Conservation (phyloP, 2,113 vertebrate species). For the Neotoma lepida region DNA sequence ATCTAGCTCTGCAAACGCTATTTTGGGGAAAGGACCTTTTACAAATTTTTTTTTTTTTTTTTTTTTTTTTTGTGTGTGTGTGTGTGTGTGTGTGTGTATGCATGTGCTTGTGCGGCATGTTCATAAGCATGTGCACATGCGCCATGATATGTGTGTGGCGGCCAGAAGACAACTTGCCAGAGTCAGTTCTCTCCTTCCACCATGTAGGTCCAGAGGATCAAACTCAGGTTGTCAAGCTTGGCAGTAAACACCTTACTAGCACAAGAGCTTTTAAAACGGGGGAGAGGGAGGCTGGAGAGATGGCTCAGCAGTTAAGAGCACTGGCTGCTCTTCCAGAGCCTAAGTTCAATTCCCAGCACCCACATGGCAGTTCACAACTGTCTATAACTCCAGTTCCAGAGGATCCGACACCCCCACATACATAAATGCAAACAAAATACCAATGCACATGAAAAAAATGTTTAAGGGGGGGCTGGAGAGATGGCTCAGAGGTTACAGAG, state of each 20-base stretch:
- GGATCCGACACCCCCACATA: neutral
- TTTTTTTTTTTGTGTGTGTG: neutral
- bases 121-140: no score
- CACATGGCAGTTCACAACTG: neutral
- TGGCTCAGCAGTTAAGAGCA: neutral
- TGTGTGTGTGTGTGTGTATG: neutral
- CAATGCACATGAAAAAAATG: no score
- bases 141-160: no score
- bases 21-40: neutral
- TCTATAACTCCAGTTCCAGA: neutral
- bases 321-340: neutral
- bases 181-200: neutral
- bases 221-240: neutral
- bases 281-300: neutral
- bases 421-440: neutral
- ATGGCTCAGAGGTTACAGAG: neutral
- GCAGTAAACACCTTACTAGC: neutral
- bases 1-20: neutral
- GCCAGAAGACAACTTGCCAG: neutral
- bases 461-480: neutral
- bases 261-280: neutral
- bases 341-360: neutral
- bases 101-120: no score
- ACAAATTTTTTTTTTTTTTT: no score
- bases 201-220: neutral